These are phyloP conservation scores for Coptotermes formosanus DNA, from an alignment of 1,140 invertebrate genomes.

Conservation along the genomic window DNA sequence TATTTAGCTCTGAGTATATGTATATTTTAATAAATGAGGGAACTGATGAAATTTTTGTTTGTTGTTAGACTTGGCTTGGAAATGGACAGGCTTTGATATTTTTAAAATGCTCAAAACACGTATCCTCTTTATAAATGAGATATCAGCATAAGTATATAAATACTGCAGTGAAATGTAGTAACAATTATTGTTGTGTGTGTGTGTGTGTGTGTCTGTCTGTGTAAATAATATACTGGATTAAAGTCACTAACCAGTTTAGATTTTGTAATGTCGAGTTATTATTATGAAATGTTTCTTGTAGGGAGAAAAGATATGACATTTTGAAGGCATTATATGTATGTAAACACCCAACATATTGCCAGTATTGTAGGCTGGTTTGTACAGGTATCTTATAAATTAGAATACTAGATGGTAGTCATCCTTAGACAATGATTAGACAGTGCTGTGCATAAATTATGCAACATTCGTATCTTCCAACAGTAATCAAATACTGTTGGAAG, in stretches of 20 bases:
- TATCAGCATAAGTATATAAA: neutral
- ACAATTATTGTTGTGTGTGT: neutral
- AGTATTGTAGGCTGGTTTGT: neutral
- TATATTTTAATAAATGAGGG: neutral
- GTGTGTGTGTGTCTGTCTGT: neutral
- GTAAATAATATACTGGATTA: neutral
- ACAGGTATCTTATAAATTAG: neutral
- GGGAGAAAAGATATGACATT: neutral
- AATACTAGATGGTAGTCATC: neutral
- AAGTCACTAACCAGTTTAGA: neutral
- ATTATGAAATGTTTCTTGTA: neutral
- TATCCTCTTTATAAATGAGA: neutral
- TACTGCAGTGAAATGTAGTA: neutral
- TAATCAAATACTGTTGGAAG: neutral
- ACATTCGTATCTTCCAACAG: neutral
- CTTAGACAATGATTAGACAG: constrained; percentile 16
- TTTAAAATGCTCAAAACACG: constrained; percentile 10
- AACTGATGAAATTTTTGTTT: neutral
- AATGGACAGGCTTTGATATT: neutral
- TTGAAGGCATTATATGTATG: neutral
- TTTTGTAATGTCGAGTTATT: neutral
- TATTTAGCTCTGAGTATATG: neutral
- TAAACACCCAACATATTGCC: neutral
- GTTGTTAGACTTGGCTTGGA: neutral
- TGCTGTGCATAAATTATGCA: neutral